Conservation (phyloP, 2,113 vertebrate species). For the Nansenia antarctica region DNA sequence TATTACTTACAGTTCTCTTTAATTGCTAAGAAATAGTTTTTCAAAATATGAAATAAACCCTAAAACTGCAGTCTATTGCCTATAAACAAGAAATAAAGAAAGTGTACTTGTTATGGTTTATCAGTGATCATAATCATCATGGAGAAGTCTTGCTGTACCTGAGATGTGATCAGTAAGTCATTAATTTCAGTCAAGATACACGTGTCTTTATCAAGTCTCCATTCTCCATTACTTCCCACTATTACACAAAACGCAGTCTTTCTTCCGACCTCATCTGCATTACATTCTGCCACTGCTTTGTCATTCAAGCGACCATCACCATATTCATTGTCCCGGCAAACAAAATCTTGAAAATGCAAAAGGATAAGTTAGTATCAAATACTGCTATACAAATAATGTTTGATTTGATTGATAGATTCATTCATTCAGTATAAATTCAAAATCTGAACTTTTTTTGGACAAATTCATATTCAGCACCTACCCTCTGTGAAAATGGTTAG, state of each 20-base stretch:
- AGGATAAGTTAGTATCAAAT: too few species aligned
- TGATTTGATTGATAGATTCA: too few species aligned
- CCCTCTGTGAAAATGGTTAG: constrained; percentile 17
- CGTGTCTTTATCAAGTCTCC: background rate
- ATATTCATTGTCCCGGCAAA: background rate
- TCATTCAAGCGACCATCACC: constrained; percentile 1
- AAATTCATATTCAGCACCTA: constrained; percentile 28
- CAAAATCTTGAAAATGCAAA: too few species aligned
- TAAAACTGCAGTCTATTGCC: too few species aligned
- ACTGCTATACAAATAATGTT: too few species aligned
- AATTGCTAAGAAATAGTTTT: constrained; percentile 6
- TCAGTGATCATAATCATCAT: background rate
- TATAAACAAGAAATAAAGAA: background rate
- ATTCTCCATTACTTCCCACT: background rate
- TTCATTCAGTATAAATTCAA: background rate
- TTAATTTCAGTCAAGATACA: constrained; percentile 28
- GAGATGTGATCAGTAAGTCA: background rate
- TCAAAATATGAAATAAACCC: too few species aligned
- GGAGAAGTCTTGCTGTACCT: constrained; percentile 21
- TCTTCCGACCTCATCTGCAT: background rate
- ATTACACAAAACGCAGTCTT: constrained; percentile 17
- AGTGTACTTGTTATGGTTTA: background rate
- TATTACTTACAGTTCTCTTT: too few species aligned
- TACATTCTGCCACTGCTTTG: background rate
- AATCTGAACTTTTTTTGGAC: background rate